These are phyloP conservation scores for Podarcis cretensis DNA, from an alignment of 2,113 vertebrate species.

Conservation along the genomic window DNA sequence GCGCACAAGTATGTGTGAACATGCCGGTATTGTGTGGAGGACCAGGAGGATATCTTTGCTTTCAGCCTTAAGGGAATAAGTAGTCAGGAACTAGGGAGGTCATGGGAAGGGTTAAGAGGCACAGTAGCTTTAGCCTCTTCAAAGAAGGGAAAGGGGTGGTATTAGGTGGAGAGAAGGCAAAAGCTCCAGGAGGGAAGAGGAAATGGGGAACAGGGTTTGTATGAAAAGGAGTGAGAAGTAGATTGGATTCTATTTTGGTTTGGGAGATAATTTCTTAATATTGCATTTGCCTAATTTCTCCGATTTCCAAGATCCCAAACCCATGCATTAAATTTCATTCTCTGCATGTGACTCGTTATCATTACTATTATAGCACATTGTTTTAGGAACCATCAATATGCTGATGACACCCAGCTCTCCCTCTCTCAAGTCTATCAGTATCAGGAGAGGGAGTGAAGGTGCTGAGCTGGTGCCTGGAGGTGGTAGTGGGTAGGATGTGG, in stretches of 20 bases:
- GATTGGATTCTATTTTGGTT: background rate
- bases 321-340: background rate
- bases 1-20: too few relatives aligned
- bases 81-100: background rate
- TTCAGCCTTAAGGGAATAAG: background rate
- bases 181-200: background rate
- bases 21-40: background rate
- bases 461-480: too few relatives aligned
- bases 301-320: background rate
- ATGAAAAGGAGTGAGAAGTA: background rate
- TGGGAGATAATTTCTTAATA: background rate
- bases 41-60: background rate
- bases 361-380: background rate
- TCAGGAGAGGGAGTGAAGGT: too few relatives aligned
- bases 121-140: background rate
- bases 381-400: background rate
- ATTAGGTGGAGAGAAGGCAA: background rate
- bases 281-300: background rate
- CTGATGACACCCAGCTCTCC: too few relatives aligned
- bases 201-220: background rate
- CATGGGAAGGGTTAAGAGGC: background rate
- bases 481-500: too few relatives aligned
- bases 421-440: too few relatives aligned
- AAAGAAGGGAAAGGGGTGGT: background rate
- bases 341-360: background rate